A percentile compares a stretch with the other conserved stretches of the same genome.
Evolutionary conservation across 2,888 invertebrate species (phyloP).

Genomic region (Allacma fusca): DNA sequence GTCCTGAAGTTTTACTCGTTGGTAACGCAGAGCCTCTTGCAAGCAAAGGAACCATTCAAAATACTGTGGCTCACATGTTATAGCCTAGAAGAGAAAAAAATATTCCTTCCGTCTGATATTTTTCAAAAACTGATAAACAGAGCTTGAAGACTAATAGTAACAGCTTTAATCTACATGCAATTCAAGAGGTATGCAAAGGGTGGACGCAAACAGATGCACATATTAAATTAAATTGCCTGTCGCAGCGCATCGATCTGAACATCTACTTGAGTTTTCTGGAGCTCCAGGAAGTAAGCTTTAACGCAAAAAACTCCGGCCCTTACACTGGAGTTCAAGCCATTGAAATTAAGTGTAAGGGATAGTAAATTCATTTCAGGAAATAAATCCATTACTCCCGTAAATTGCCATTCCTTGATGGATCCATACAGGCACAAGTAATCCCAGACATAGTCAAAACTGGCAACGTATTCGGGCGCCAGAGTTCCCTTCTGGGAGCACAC

Average conservation of each 20-base stretch:
- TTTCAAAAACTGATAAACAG: not conserved
- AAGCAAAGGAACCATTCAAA: conserved; percentile 22
- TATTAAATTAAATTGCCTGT: not conserved
- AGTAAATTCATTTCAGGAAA: conserved; percentile 34
- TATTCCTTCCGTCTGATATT: too few relatives aligned
- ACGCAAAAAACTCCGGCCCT: conserved; percentile 23
- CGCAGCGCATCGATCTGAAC: conserved; percentile 14
- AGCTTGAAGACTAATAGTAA: too few relatives aligned
- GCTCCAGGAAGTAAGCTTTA: conserved; percentile 3
- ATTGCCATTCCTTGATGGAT: conserved; percentile 22
- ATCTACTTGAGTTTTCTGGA: not conserved
- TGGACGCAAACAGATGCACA: not conserved
- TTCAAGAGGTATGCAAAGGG: too few relatives aligned
- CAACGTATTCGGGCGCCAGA: not conserved
- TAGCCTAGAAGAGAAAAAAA: conserved; percentile 8
- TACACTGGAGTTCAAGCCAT: not conserved
- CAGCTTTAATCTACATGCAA: too few relatives aligned
- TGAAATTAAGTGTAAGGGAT: conserved; percentile 3
- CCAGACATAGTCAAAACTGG: conserved; percentile 1
- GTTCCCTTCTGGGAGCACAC: conserved; percentile 4
- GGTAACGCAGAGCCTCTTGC: conserved; percentile 26
- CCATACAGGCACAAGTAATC: conserved; percentile 9
- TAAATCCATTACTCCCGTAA: conserved; percentile 23
- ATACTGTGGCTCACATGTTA: conserved; percentile 21
- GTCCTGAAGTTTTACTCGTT: conserved; percentile 19